These are phyloP conservation scores for Galaxias olidus DNA, from an alignment of 2,797 vertebrate genomes.

Conservation along the genomic window DNA sequence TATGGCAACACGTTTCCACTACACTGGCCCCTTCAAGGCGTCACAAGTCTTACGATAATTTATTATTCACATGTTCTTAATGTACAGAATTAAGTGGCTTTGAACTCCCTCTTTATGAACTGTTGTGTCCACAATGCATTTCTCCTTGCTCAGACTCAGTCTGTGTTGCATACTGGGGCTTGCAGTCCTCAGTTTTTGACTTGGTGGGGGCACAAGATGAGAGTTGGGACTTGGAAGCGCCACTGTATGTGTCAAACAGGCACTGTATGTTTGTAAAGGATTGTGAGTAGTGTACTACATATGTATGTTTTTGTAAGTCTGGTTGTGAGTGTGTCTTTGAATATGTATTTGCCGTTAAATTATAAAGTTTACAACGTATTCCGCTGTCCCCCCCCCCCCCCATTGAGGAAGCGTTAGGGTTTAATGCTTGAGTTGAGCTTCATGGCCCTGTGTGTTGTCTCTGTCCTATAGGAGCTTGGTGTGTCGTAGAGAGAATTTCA, in stretches of 20 bases:
- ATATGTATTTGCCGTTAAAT: slow-evolving; percentile 29
- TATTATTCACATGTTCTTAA: slow-evolving; percentile 42
- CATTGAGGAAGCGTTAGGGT: no score
- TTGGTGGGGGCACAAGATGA: neutral
- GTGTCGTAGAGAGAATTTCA: neutral
- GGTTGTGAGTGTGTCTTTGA: slow-evolving; percentile 15
- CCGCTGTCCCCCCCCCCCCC: slow-evolving; percentile 14
- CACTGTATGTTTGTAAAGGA: slow-evolving; percentile 3
- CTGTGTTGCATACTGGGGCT: slow-evolving; percentile 19
- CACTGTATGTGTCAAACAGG: slow-evolving; percentile 1
- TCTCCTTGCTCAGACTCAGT: slow-evolving; percentile 10
- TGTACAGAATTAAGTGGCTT: slow-evolving; percentile 17
- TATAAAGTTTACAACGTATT: slow-evolving; percentile 10
- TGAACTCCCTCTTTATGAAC: neutral
- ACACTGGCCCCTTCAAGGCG: slow-evolving; percentile 6
- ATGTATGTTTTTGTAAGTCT: slow-evolving; percentile 7
- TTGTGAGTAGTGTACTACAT: no score
- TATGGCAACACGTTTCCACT: slow-evolving; percentile 12
- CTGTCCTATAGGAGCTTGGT: no score
- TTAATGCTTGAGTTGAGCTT: neutral
- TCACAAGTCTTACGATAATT: neutral
- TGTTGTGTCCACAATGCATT: slow-evolving; percentile 34
- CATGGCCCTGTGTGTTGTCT: slow-evolving; percentile 12
- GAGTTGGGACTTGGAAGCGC: slow-evolving; percentile 16
- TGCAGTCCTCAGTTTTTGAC: slow-evolving; percentile 10